Percentiles rank a stretch among this genome's conserved stretches.
phyloP scores from a whole-genome alignment of 2,888 invertebrate species.

The Lucinisca nassula region DNA sequence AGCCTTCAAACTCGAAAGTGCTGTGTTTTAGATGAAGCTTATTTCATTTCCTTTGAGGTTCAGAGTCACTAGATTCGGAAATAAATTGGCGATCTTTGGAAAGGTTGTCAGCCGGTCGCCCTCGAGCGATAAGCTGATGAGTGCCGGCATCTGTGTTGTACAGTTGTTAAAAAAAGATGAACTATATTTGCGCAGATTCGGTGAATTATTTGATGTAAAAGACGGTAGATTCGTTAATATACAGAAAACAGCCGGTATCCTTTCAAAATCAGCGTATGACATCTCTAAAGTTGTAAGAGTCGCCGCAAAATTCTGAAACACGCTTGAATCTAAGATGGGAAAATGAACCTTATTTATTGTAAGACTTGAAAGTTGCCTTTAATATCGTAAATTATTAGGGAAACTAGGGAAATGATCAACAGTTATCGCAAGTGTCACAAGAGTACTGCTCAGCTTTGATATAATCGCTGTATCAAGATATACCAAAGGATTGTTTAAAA shows the following conservation, averaged over 20 bases:
- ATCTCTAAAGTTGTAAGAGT: neutral
- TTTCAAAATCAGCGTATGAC: neutral
- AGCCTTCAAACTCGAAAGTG: neutral
- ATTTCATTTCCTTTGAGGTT: neutral
- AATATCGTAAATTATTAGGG: neutral
- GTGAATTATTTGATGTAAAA: neutral
- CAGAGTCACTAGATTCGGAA: neutral
- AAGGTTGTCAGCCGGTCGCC: neutral
- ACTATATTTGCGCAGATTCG: neutral
- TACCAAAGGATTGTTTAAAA: neutral
- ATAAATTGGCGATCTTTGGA: neutral
- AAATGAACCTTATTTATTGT: neutral
- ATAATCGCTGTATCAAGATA: neutral
- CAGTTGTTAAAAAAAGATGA: neutral
- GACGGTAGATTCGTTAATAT: neutral
- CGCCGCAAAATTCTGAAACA: neutral
- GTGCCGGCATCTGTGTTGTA: neutral
- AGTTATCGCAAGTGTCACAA: neutral
- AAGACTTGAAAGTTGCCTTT: neutral
- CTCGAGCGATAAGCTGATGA: neutral
- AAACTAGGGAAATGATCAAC: neutral
- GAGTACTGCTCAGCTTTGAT: neutral
- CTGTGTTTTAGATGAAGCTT: neutral
- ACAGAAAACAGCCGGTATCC: neutral
- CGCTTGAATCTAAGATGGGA: neutral